These are phyloP conservation scores for Aphaenogaster rudis DNA, from an alignment of 1,140 invertebrate genomes.

Conservation along the genomic window DNA sequence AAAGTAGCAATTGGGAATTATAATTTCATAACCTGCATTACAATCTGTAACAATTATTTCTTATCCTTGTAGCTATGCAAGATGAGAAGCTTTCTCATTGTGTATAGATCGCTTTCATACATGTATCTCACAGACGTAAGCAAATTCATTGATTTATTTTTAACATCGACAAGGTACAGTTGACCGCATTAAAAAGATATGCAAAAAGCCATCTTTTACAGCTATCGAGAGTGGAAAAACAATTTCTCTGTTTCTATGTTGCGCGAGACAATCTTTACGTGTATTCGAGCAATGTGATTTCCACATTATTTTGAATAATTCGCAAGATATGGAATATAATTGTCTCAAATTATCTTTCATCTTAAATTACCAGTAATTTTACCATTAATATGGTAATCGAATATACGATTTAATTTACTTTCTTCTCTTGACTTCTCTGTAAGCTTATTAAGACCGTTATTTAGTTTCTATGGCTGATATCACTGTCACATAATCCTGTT, in stretches of 20 bases:
- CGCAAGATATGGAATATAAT: constrained; percentile 3
- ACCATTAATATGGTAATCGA: not conserved
- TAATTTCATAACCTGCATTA: constrained; percentile 33
- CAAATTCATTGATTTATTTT: constrained; percentile 41
- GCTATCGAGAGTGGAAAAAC: not conserved
- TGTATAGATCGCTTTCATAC: constrained; percentile 22
- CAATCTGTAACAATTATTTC: not conserved
- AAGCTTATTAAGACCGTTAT: not conserved
- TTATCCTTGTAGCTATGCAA: not conserved
- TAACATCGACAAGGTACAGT: constrained; percentile 3
- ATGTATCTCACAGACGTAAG: not conserved
- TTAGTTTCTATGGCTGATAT: not conserved
- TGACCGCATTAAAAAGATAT: not conserved
- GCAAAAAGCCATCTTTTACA: constrained; percentile 8
- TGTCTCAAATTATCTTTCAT: not conserved
- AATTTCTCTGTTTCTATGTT: not conserved
- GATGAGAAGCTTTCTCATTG: constrained; percentile 15
- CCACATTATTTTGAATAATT: not conserved
- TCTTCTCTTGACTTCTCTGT: not conserved
- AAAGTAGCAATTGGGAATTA: constrained; percentile 27
- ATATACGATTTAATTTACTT: not conserved
- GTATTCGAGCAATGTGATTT: not conserved
- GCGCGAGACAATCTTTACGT: not conserved
- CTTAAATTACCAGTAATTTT: not conserved
- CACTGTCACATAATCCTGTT: not conserved